Evolutionary conservation across 1,140 invertebrate genomes (phyloP).

Genomic region (Homalodisca vitripennis): DNA sequence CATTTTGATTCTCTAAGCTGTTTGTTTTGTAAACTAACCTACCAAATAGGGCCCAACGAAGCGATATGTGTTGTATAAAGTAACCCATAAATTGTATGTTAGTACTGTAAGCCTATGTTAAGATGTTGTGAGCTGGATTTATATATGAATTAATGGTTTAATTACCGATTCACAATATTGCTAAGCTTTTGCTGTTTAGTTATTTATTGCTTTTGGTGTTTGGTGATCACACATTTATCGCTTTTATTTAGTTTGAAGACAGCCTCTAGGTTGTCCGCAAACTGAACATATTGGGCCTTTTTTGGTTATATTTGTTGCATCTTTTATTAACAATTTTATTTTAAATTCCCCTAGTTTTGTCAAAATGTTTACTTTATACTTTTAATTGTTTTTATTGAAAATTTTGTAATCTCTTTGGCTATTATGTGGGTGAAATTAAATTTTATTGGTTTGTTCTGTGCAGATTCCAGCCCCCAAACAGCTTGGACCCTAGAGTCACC

Average conservation of each 20-base stretch:
- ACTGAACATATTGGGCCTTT: conserved; percentile 18
- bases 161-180: background rate
- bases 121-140: conserved; percentile 29
- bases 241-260: conserved; percentile 20
- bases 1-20: no score
- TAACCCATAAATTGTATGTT: background rate
- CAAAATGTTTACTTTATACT: background rate
- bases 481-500: conserved; percentile 12
- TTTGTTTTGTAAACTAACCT: no score
- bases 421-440: no score
- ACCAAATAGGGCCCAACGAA: conserved; percentile 28
- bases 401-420: background rate
- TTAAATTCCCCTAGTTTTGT: background rate
- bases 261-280: conserved; percentile 2
- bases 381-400: background rate
- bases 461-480: conserved; percentile 18
- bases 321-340: background rate
- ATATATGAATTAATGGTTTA: conserved; percentile 8
- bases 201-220: conserved; percentile 19
- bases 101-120: background rate
- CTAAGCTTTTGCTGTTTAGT: background rate
- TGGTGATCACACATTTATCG: conserved; percentile 23
- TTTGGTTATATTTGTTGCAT: conserved; percentile 22
- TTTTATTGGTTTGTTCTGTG: conserved; percentile 2
- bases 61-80: conserved; percentile 6